phyloP scores from a whole-genome alignment of 2,113 vertebrate species.

The Rhinogobius similis region DNA sequence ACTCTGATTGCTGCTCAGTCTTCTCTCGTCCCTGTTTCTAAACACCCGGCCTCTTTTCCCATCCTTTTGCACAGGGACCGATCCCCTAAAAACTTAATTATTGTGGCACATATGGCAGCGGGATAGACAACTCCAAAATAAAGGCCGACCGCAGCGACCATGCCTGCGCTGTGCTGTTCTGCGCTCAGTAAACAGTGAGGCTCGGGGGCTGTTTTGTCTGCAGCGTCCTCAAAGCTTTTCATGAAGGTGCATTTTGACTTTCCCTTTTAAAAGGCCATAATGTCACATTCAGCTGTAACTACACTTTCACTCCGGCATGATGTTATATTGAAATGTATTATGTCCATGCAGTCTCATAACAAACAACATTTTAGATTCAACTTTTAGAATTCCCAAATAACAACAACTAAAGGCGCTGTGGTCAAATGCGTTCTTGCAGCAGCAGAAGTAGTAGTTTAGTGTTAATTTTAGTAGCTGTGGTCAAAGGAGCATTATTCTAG shows the following conservation, averaged over 20 bases:
- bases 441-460: not conserved
- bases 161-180: not conserved
- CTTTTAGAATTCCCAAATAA: not conserved
- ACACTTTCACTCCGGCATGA: not conserved
- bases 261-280: too few relatives aligned
- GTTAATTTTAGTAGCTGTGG: not conserved
- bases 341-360: too few relatives aligned
- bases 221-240: slow-evolving; percentile 18
- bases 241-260: slow-evolving; percentile 6
- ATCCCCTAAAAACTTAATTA: slow-evolving; percentile 2
- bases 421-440: too few relatives aligned
- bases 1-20: slow-evolving; percentile 65
- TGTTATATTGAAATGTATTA: not conserved
- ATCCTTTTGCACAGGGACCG: slow-evolving; percentile 18
- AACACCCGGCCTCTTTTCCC: slow-evolving; percentile 48
- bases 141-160: slow-evolving; percentile 20
- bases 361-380: not conserved
- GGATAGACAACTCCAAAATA: slow-evolving; percentile 26
- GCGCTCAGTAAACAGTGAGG: slow-evolving; percentile 11
- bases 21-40: slow-evolving; percentile 63
- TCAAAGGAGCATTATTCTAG: too few relatives aligned
- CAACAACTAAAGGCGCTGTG: not conserved
- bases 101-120: slow-evolving; percentile 1
- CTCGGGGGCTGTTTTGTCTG: slow-evolving; percentile 13
- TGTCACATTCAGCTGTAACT: too few relatives aligned